Evolutionary conservation across 2,888 invertebrate genomes (phyloP), one percentile per base, ranked within the genome.

Genomic region (Cataglyphis altisquamis): DNA sequence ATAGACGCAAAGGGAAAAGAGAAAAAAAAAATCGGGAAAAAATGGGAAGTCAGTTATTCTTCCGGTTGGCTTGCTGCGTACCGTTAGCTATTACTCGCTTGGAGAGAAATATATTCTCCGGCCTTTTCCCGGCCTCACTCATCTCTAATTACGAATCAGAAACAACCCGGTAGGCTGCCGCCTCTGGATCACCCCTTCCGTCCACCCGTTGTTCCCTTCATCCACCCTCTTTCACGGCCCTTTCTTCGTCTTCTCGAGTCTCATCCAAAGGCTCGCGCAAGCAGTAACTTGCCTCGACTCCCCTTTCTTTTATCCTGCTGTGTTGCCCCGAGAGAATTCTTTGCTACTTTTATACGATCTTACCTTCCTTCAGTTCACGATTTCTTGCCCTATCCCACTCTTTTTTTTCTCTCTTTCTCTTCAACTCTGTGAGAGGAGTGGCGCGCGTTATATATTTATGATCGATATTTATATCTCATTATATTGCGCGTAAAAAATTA

Each of bases 111-210:
- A 87, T 91, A 92, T 92, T 92, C 90, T 89, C 86, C 67, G 78
- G 55, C 84, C 84, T 88, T 90, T 87, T 88, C 86, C 87, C 86
- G 88, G 87, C 86, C 88, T 91, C 88, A 89, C 91, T 93, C 93
- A 92, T 92, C 93, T 93, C 93, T 94, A 94, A 94, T 94, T 94
- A 93, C 90, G 90, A 93, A 93, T 94, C 91, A 91, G 92, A 92
- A 93, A 92, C 92, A 92, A 92, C 82, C 90, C 89, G 87, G 90
- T 89, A 87, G 86, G 85, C 88, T 88, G 63, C 72, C 85, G 66
- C 64, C 84, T 21, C 73, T n/a, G 74, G 52, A 57, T 66, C 82
- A 57, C 60, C 21, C 78, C 82, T 62, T 15, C 78, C 68, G 70
- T 41, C 81, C 72, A 48, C 66, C 81, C 73, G 68, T 55, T 64